A percentile compares a stretch with the other conserved stretches of the same genome.
Conservation (phyloP, 2,797 vertebrate species). For the Chlorospingus semifuscus region DNA sequence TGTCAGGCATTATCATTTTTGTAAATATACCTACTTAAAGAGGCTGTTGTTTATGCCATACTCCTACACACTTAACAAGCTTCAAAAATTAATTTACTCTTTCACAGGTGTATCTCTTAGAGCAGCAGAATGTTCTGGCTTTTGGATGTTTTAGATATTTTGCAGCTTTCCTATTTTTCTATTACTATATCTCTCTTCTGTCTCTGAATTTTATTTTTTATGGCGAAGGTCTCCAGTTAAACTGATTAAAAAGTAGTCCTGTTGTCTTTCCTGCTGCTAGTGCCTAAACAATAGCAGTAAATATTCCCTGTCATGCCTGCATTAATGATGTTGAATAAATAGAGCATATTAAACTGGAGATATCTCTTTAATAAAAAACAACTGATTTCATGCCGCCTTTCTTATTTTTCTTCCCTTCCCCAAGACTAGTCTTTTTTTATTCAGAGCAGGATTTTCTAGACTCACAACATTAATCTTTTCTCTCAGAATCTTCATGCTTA, state of each 20-base stretch:
- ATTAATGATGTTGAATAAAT: background rate
- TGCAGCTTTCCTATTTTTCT: background rate
- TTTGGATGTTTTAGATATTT: background rate
- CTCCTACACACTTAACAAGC: background rate
- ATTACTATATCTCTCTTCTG: background rate
- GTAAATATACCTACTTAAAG: background rate
- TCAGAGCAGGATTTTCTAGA: constrained; percentile 23
- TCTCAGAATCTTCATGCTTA: constrained; percentile 16
- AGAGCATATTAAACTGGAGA: background rate
- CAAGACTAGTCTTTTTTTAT: background rate
- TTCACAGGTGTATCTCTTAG: background rate
- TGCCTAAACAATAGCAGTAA: background rate
- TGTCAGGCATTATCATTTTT: background rate
- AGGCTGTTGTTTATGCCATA: background rate
- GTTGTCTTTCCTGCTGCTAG: background rate
- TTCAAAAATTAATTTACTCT: background rate
- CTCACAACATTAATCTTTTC: background rate
- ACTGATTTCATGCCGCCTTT: background rate
- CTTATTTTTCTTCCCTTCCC: background rate
- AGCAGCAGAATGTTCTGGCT: background rate
- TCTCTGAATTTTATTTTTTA: background rate
- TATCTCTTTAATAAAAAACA: background rate
- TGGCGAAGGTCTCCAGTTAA: background rate
- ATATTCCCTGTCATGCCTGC: background rate
- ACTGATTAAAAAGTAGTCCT: background rate